These are phyloP conservation scores for Oophaga pumilio DNA, from an alignment of 2,113 vertebrate species.

Conservation along the genomic window DNA sequence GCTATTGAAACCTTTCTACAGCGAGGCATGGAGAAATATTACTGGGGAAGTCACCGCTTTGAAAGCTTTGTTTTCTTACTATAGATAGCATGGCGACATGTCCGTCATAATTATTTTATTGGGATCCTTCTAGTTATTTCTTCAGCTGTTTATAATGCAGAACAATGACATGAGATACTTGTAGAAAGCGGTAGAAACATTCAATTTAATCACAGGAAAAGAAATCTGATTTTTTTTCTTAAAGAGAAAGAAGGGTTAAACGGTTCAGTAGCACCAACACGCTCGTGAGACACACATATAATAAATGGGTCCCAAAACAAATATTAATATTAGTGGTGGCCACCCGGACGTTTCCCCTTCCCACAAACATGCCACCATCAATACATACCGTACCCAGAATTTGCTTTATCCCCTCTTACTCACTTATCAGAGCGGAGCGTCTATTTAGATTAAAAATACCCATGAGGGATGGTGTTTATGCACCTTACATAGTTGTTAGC, in stretches of 20 bases:
- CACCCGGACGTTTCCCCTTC: too few species aligned
- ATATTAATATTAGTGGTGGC: too few species aligned
- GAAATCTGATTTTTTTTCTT: neutral
- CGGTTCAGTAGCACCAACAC: neutral
- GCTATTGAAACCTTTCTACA: constrained; percentile 5
- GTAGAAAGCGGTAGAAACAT: neutral
- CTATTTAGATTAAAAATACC: too few species aligned
- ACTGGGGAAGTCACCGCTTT: constrained; percentile 30
- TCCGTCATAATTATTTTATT: neutral
- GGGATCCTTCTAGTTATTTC: neutral
- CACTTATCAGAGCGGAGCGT: too few species aligned
- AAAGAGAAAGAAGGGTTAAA: neutral
- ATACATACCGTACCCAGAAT: too few species aligned
- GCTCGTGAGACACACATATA: neutral
- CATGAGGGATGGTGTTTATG: too few species aligned
- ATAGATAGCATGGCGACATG: neutral
- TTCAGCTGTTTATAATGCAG: neutral
- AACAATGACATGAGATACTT: neutral
- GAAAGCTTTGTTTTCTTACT: constrained; percentile 17
- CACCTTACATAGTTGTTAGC: too few species aligned
- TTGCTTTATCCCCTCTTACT: too few species aligned
- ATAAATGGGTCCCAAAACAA: neutral
- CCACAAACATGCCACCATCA: too few species aligned
- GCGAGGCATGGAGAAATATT: constrained; percentile 17
- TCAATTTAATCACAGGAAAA: neutral